phyloP scores from a whole-genome alignment of 1,140 invertebrate genomes.

The Hyles euphorbiae region DNA sequence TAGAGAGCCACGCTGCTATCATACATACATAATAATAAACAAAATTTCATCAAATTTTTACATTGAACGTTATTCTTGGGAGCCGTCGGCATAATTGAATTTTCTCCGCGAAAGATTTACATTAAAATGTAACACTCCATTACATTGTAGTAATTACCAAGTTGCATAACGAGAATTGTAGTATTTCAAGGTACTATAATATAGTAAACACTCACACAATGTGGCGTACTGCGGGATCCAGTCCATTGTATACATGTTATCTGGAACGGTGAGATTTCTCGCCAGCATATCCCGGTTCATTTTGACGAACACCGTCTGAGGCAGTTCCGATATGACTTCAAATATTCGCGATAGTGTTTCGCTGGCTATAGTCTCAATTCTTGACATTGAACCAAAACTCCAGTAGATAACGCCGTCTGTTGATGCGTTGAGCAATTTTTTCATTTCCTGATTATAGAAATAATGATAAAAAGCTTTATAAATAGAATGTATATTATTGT shows the following conservation, averaged over 20 bases:
- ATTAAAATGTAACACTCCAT: background rate
- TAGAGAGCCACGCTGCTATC: too few species aligned
- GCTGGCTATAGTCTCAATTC: constrained; percentile 72
- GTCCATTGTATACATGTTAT: constrained; percentile 78
- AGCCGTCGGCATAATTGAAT: too few species aligned
- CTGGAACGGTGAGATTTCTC: constrained; percentile 69
- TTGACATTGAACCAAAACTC: constrained; percentile 80
- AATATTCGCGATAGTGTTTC: constrained; percentile 70
- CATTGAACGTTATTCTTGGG: too few species aligned
- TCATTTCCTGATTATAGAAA: constrained; percentile 33
- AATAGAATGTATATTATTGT: too few species aligned
- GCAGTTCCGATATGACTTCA: constrained; percentile 66
- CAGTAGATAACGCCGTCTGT: constrained; percentile 81
- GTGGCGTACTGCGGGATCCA: constrained; percentile 82
- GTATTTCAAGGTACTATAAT: constrained; percentile 3
- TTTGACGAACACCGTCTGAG: constrained; percentile 77
- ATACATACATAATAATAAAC: too few species aligned
- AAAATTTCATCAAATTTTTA: too few species aligned
- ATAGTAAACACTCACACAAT: constrained; percentile 70
- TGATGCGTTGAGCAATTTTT: constrained; percentile 77
- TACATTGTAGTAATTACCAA: background rate
- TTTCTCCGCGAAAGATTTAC: too few species aligned
- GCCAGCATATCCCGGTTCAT: constrained; percentile 75
- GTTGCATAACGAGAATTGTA: background rate
- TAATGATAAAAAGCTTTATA: too few species aligned